These are phyloP conservation scores for Seira musarum DNA, from an alignment of 2,888 invertebrate species.

Conservation along the genomic window DNA sequence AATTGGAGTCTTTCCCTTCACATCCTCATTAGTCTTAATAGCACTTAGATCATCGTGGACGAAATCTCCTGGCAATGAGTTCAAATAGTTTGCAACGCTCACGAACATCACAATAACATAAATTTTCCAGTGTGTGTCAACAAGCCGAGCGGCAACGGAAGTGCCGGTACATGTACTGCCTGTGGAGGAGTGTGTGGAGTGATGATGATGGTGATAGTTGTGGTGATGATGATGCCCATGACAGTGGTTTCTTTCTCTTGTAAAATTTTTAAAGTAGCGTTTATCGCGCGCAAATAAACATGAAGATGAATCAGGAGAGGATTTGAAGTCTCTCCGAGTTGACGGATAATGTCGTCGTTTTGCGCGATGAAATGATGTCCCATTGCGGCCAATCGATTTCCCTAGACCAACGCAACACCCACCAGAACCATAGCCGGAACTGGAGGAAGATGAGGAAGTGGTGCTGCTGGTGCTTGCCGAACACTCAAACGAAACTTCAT, in stretches of 20 bases:
- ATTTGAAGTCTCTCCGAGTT: slow-evolving; percentile 60
- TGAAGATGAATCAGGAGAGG: slow-evolving; percentile 44
- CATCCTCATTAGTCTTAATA: slow-evolving; percentile 86
- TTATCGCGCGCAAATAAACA: slow-evolving; percentile 56
- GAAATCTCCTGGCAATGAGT: slow-evolving; percentile 85
- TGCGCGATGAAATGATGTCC: slow-evolving; percentile 62
- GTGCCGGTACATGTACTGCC: slow-evolving; percentile 10
- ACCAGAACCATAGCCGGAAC: slow-evolving; percentile 34
- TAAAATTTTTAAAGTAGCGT: slow-evolving; percentile 56
- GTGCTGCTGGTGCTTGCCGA: slow-evolving; percentile 17
- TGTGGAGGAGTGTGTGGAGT: slow-evolving; percentile 4
- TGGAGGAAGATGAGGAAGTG: slow-evolving; percentile 18
- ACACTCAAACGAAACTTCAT: slow-evolving; percentile 48
- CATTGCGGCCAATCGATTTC: slow-evolving; percentile 62
- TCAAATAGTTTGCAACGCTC: slow-evolving; percentile 81
- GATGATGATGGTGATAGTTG: slow-evolving; percentile 39
- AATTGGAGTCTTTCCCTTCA: slow-evolving; percentile 79
- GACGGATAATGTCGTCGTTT: slow-evolving; percentile 63
- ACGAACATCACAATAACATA: slow-evolving; percentile 80
- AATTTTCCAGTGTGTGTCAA: slow-evolving; percentile 70
- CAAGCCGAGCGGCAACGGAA: not conserved
- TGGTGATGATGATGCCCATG: slow-evolving; percentile 48
- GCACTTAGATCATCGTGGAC: slow-evolving; percentile 93
- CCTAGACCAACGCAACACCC: slow-evolving; percentile 54
- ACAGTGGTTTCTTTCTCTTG: slow-evolving; percentile 47